phyloP scores from a whole-genome alignment of 2,888 invertebrate species.

The Baronia brevicornis region DNA sequence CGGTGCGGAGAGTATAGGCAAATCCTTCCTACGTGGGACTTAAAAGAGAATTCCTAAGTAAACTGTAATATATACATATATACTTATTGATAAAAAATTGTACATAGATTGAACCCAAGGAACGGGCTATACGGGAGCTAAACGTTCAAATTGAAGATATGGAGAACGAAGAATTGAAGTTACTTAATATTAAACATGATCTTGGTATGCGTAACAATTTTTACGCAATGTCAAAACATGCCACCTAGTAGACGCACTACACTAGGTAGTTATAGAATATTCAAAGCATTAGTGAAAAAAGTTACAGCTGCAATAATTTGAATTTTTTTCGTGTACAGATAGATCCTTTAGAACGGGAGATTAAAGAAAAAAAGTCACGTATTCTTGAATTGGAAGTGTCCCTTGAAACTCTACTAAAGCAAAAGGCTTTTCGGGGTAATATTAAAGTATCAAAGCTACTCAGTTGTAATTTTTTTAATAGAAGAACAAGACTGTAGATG shows the following conservation, averaged over 20 bases:
- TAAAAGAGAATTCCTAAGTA: background rate
- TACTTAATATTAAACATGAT: conserved; percentile 67
- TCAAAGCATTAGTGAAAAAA: conserved; percentile 35
- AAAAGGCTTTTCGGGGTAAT: conserved; percentile 78
- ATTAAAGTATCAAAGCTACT: conserved; percentile 15
- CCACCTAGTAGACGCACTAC: conserved; percentile 5
- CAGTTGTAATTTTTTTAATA: conserved; percentile 68
- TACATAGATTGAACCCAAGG: conserved; percentile 87
- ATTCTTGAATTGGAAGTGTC: conserved; percentile 90
- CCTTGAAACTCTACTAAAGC: conserved; percentile 84
- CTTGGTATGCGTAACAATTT: conserved; percentile 63
- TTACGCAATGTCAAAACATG: conserved; percentile 5
- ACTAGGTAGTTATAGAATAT: conserved; percentile 4
- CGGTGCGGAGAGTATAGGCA: too few relatives aligned
- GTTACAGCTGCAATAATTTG: conserved; percentile 54
- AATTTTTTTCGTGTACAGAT: conserved; percentile 68
- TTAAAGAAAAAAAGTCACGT: conserved; percentile 87
- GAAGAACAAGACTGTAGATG: conserved; percentile 10
- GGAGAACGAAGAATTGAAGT: conserved; percentile 86
- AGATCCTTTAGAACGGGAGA: conserved; percentile 89
- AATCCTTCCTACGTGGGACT: too few relatives aligned
- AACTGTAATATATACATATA: background rate
- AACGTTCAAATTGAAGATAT: conserved; percentile 88
- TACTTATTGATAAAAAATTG: background rate
- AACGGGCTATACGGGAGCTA: conserved; percentile 86